Evolutionary conservation across 2,113 vertebrate species (phyloP), one percentile per base, ranked within the genome.

Genomic region (Oncorhynchus mykiss): DNA sequence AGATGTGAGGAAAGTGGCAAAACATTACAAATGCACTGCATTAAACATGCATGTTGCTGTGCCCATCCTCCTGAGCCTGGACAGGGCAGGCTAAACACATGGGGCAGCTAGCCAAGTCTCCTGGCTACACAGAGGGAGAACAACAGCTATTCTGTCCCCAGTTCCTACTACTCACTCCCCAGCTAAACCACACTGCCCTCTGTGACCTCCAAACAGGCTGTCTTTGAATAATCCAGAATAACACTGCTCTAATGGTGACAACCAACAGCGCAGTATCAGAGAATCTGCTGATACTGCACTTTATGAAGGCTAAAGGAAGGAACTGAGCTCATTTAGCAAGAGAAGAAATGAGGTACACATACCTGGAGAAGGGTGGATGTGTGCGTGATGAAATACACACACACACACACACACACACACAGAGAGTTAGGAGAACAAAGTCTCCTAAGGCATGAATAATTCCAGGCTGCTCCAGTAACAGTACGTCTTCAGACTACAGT

Each of bases 401-500:
- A 51, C 3, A 3, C 13, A 51, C 1, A 3, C 49, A 51, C 49
- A 14, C 49, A 51, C 48, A 14, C 49, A 51, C 49, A 51, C 49
- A 24, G 22, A 24, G 1, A 54, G 12, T 13, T 16, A 54, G 3
- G 25, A 62, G 67, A 65, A 67, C 1, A 71, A 51, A 77, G 67
- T 22, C 82, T 76, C 65, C 14, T 25, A 67, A 70, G 74, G 79
- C 45, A 27, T 16, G 13, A 71, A 81, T 79, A 86, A 80, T 78
- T 69, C 68, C 69, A 78, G 76, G 71, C 68, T 31, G 8, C 16
- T 48, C 67, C 73, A 76, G 76, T 78, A 66, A 60, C 64, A 67
- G 59, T 68, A 69, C 65, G 13, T 70, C 71, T 67, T 16, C 22
- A 29, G 65, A 29, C 8, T 48, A 83, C 80, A 83, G 69, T 76